Conservation (phyloP, 2,113 vertebrate species). For the Leptocoma aspasia region DNA sequence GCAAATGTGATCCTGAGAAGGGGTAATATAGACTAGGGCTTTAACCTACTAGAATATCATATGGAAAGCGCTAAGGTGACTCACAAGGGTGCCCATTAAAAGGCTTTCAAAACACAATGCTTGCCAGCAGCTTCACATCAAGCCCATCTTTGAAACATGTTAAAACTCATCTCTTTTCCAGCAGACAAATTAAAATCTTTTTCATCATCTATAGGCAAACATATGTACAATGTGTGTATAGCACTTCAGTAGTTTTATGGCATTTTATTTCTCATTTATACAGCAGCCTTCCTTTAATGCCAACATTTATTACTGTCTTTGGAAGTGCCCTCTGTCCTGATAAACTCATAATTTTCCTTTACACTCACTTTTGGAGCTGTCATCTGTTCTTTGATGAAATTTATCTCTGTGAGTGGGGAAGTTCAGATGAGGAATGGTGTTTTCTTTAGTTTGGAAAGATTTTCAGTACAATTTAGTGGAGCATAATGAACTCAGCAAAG, state of each 20-base stretch:
- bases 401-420: background rate
- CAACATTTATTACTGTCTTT: conserved; percentile 40
- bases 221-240: background rate
- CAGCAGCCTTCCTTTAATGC: conserved; percentile 27
- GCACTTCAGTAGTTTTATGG: conserved; percentile 36
- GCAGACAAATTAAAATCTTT: conserved; percentile 1
- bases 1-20: background rate
- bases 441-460: conserved; percentile 30
- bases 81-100: background rate
- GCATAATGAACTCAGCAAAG: background rate
- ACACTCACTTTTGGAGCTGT: conserved; percentile 29
- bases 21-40: background rate
- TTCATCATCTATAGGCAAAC: background rate
- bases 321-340: conserved; percentile 15
- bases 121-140: background rate
- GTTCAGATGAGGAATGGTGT: conserved; percentile 20
- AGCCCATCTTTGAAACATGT: background rate
- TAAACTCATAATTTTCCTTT: conserved; percentile 49
- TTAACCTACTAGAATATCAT: background rate
- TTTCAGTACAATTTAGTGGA: conserved; percentile 23
- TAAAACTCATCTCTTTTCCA: background rate
- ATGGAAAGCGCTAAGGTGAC: background rate
- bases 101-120: background rate
- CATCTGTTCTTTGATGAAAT: conserved; percentile 13
- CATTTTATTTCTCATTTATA: conserved; percentile 50